These are phyloP conservation scores for Craniophora ligustri DNA, from an alignment of 2,888 invertebrate genomes.

Conservation along the genomic window DNA sequence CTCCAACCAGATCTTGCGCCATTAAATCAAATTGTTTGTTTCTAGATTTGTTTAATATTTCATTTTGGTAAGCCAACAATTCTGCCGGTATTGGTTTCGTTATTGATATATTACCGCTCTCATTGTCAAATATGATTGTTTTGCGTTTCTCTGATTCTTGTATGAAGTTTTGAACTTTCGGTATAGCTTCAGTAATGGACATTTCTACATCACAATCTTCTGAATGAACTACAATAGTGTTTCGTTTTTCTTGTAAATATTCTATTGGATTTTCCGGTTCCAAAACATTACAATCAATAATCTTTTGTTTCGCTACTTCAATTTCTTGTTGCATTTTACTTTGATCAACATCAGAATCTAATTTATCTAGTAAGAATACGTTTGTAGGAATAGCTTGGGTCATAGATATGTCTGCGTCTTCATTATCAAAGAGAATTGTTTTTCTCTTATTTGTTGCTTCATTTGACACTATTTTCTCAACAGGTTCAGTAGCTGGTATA, in stretches of 20 bases:
- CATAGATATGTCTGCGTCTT: slow-evolving; percentile 34
- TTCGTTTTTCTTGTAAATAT: neutral
- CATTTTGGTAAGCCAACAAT: slow-evolving; percentile 10
- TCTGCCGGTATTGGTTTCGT: slow-evolving; percentile 42
- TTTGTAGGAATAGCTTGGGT: slow-evolving; percentile 39
- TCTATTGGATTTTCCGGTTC: slow-evolving; percentile 2
- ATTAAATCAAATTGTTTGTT: neutral
- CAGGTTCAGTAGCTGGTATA: slow-evolving; percentile 48
- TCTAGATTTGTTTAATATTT: slow-evolving; percentile 14
- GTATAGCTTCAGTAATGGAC: slow-evolving; percentile 9
- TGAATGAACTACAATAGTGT: neutral
- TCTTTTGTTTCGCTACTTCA: slow-evolving; percentile 1
- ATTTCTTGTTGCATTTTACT: neutral
- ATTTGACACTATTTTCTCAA: slow-evolving; percentile 33
- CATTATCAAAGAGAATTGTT: slow-evolving; percentile 35
- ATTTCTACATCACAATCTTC: slow-evolving; percentile 6
- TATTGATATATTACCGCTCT: slow-evolving; percentile 22
- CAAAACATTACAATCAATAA: slow-evolving; percentile 4
- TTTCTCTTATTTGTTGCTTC: slow-evolving; percentile 14
- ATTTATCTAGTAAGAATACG: slow-evolving; percentile 27
- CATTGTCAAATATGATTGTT: slow-evolving; percentile 21
- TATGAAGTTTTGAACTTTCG: slow-evolving; percentile 6
- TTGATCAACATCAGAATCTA: slow-evolving; percentile 13
- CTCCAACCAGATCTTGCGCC: slow-evolving; percentile 5
- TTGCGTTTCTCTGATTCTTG: slow-evolving; percentile 9